Conservation (phyloP, 2,888 invertebrate genomes). For the Trissolcus japonicus region DNA sequence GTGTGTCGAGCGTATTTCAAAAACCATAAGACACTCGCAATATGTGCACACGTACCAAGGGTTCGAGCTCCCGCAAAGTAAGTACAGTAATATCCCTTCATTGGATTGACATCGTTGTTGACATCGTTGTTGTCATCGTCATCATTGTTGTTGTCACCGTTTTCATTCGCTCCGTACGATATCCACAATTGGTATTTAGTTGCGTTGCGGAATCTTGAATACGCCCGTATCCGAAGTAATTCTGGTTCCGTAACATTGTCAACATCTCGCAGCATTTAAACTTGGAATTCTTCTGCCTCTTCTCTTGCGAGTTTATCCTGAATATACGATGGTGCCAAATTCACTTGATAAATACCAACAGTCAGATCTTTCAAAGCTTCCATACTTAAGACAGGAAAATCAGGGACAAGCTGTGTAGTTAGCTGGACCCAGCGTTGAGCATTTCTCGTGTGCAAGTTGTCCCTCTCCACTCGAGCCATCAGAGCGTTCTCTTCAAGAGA, state of each 20-base stretch:
- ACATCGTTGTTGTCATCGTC: neutral
- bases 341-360: constrained; percentile 45
- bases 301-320: constrained; percentile 11
- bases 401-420: constrained; percentile 21
- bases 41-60: constrained; percentile 9
- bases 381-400: constrained; percentile 28
- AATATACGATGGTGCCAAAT: constrained; percentile 33
- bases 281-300: no score
- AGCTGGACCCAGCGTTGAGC: constrained; percentile 37
- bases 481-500: constrained; percentile 33
- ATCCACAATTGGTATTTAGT: constrained; percentile 42
- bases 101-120: neutral
- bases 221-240: constrained; percentile 33
- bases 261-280: constrained; percentile 21
- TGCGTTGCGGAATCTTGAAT: constrained; percentile 34
- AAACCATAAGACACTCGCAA: constrained; percentile 14
- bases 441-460: constrained; percentile 43
- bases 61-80: constrained; percentile 8
- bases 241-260: constrained; percentile 28
- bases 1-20: constrained; percentile 9
- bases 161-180: constrained; percentile 17
- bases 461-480: constrained; percentile 39
- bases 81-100: constrained; percentile 11
- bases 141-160: neutral
- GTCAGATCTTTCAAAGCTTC: constrained; percentile 42